Base-by-base conservation (phyloP, 2,888 invertebrate genomes). In the Trachelus iudaicus region DNA sequence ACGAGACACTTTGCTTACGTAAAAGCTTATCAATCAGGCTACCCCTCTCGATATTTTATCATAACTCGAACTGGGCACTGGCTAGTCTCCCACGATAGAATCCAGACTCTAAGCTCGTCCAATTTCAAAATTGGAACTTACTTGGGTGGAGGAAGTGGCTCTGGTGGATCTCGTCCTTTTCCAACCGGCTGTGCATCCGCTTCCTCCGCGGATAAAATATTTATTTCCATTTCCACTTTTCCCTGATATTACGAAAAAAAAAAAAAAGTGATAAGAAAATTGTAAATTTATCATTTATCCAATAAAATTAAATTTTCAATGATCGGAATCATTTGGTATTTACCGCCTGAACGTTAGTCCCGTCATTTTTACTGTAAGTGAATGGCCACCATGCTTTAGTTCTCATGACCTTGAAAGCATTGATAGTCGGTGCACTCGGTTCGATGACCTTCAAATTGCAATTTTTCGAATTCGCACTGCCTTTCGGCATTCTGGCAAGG, bases 361-460 rank as follows among this genome's bases (percentile, higher is more conserved):
- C 90, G 4, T 87, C 81, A 11, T 84, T 82, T 69, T 90, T 87
- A 34, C 83, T 84, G 11, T 88, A 89, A 68, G 87, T 89, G 79
- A 95, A 92, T 0, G 96, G 95, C 95, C 96, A 96, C 96, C 96
- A 96, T 0, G 94, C 95, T 79, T 92, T 93, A 6, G 94, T 91
- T 23, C 93, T 90, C 83, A 92, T 93, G 0, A 92, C 87, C 79
- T 93, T 92, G 89, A 96, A 96, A n/a, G 96, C 90, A 91, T 95
- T 95, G 0, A 95, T 87, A 79, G 91, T 93, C 33, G 93, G 94
- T 1, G 91, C 86, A 23, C 84, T 82, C 3, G 90, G 91, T 15
- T 93, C 91, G 15, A 91, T 88, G 73, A 91, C 79, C 13, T 91
- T 89, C 33, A 93, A 81, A 1, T 89, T 90, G 85, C 95, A 95